phyloP scores from a whole-genome alignment of 2,113 vertebrate genomes.

The Chrysochloris asiatica region DNA sequence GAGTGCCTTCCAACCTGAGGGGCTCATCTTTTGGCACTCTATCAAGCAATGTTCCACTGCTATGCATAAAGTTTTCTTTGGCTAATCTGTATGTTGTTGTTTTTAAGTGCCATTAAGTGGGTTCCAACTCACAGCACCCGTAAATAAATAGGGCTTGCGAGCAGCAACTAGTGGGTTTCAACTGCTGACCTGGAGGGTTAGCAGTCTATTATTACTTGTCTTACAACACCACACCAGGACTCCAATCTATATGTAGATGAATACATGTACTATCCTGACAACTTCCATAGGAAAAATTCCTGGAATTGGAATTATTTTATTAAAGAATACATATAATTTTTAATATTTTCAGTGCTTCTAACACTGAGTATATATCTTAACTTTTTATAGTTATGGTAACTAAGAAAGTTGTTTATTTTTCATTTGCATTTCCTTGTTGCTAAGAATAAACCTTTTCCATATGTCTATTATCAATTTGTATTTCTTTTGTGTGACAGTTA shows the following conservation, averaged over 20 bases:
- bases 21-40: too few relatives aligned
- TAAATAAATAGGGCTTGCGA: constrained; percentile 41
- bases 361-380: background rate
- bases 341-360: constrained; percentile 45
- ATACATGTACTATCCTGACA: background rate
- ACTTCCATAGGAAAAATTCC: constrained; percentile 46
- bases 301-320: background rate
- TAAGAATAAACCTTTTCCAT: background rate
- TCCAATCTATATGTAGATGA: constrained; percentile 32
- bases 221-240: too few relatives aligned
- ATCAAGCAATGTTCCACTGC: too few relatives aligned
- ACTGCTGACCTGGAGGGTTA: too few relatives aligned
- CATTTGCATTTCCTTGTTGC: constrained; percentile 24
- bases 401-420: constrained; percentile 39
- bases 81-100: too few relatives aligned
- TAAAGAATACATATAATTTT: background rate
- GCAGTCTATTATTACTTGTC: too few relatives aligned
- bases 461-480: background rate
- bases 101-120: too few relatives aligned
- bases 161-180: too few relatives aligned
- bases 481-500: constrained; percentile 24
- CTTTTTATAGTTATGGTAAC: background rate
- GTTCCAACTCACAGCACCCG: too few relatives aligned
- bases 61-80: too few relatives aligned
- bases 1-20: too few relatives aligned